Evolutionary conservation across 2,888 invertebrate species (phyloP).

Genomic region (Gari tellinella): DNA sequence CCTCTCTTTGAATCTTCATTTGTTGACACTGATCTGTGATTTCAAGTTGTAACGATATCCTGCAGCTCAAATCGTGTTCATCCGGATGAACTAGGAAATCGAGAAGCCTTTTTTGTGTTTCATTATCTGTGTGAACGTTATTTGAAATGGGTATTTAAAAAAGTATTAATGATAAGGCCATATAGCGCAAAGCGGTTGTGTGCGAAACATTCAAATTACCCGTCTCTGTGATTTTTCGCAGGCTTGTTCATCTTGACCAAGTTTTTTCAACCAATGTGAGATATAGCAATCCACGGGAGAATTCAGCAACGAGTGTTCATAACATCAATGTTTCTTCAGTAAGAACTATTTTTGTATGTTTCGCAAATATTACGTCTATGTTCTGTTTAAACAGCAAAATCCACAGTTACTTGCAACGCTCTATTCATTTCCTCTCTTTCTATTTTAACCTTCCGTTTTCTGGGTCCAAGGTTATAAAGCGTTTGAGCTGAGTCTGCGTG

Average conservation of each 20-base stretch:
- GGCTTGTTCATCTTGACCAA: not conserved
- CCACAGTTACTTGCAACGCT: not conserved
- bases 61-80: slow-evolving; percentile 8
- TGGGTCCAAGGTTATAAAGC: too few species aligned
- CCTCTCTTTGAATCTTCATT: slow-evolving; percentile 1
- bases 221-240: slow-evolving; percentile 6
- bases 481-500: too few species aligned
- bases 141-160: not conserved
- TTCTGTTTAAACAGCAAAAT: not conserved
- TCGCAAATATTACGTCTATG: slow-evolving; percentile 3
- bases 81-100: not conserved
- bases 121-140: slow-evolving; percentile 6
- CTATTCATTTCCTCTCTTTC: slow-evolving; percentile 1
- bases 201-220: slow-evolving; percentile 10
- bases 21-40: not conserved
- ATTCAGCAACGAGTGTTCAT: slow-evolving; percentile 1
- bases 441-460: slow-evolving; percentile 2
- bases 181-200: slow-evolving; percentile 8
- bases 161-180: slow-evolving; percentile 8
- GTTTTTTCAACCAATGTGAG: not conserved
- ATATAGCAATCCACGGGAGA: slow-evolving; percentile 7
- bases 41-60: slow-evolving; percentile 6
- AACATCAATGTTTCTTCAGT: slow-evolving; percentile 8
- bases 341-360: not conserved
- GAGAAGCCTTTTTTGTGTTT: slow-evolving; percentile 14